Base-by-base conservation (phyloP, 2,113 vertebrate species). In the Otus sunia region DNA sequence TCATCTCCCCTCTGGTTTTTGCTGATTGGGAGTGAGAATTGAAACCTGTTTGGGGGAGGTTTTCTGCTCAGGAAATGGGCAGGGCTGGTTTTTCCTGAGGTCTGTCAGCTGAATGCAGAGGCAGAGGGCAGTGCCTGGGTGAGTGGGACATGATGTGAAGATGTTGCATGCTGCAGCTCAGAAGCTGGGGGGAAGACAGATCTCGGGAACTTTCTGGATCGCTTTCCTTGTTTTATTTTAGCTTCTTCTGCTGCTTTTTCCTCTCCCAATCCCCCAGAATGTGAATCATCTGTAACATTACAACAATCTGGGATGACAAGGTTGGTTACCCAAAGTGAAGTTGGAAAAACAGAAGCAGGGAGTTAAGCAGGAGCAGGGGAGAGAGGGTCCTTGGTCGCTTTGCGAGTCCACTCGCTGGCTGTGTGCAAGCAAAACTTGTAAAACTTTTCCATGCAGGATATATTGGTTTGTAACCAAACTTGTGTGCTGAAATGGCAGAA, bases 21-120 rank as follows among this genome's bases (percentile, higher is more conserved):
- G 59, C 78, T 66, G 25, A 8, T 4, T 10, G 55, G 22, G 58
- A 91, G 66, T 27, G 41, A 86, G 64, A 64, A 23, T 1, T 76
- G 58, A 68, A 88, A 47, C 29, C 69, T 23, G 56, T 59, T 14
- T 49, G 14, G 34, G 25, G 53, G 49, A 82, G 73, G 29, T 53
- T 85, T 95, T 83, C 73, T 76, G 43, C 18, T 50, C 36, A 66
- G 89, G 91, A 91, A 90, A 43, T 49, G 66, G 37, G 67, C 77
- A 95, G 63, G 39, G 62, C 69, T 79, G 74, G 26, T n/a, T 56
- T 73, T 45, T 63, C n/a, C 55, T 3, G 45, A 59, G 79, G 19
- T 60, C 74, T 66, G 68, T 55, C 82, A 32, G 72, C 73, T 50
- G 52, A 69, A 21, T 0, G 8, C 27, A 11, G 53, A 25, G 39